Evolutionary conservation across 2,888 invertebrate species (phyloP).

Genomic region (Eucera pruinosa): DNA sequence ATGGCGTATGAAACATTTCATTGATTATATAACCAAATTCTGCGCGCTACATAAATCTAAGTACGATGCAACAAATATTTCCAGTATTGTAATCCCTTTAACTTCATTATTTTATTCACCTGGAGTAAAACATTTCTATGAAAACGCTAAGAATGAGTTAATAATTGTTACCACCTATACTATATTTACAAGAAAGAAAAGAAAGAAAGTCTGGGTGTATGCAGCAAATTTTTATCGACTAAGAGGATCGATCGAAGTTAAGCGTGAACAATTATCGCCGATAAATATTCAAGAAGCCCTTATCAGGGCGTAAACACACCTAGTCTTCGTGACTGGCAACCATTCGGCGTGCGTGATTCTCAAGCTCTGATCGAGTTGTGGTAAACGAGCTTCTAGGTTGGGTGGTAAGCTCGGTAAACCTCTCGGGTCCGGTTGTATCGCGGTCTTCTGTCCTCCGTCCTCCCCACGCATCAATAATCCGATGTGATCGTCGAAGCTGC

Average conservation of each 20-base stretch:
- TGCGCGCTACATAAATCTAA: too few species aligned
- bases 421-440: slow-evolving; percentile 79
- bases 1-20: too few species aligned
- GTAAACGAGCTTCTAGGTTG: slow-evolving; percentile 84
- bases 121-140: too few species aligned
- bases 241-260: not conserved
- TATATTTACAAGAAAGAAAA: not conserved
- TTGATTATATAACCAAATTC: too few species aligned
- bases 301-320: slow-evolving; percentile 83
- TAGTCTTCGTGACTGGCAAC: slow-evolving; percentile 91
- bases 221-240: not conserved
- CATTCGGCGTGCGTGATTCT: slow-evolving; percentile 91
- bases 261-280: slow-evolving; percentile 16
- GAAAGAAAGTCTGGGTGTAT: not conserved
- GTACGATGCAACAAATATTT: too few species aligned
- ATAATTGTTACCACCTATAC: too few species aligned
- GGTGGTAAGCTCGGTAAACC: slow-evolving; percentile 80
- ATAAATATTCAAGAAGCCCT: slow-evolving; percentile 26
- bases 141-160: too few species aligned
- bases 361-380: slow-evolving; percentile 88
- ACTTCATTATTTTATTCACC: too few species aligned
- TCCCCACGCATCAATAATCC: slow-evolving; percentile 79
- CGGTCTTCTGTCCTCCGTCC: slow-evolving; percentile 74
- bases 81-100: too few species aligned
- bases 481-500: slow-evolving; percentile 82